Base-by-base conservation (phyloP, 2,113 vertebrate species). In the Ahaetulla prasina region DNA sequence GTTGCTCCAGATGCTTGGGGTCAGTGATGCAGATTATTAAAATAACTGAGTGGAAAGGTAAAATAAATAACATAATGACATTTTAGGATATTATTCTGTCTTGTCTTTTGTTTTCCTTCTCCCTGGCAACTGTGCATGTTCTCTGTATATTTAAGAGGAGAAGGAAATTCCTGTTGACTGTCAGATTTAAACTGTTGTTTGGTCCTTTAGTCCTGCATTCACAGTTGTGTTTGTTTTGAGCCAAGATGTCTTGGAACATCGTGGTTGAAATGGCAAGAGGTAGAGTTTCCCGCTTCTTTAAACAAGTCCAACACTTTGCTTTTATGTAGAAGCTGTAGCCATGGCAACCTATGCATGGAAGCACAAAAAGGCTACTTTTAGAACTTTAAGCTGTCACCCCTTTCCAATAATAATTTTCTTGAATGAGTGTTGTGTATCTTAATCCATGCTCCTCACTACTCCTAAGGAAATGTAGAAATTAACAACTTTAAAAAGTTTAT, bases 201-300 rank as follows among this genome's bases (percentile, higher is more conserved):
- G 22, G 88, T 54, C 49, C 52, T 84, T 55, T 35, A 49, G 45
- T 12, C 43, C 50, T 63, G 25, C 39, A 89, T 50, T 52, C 80
- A 87, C 54, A 89, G 89, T 63, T n/a, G 63, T 18, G 85, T 91
- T 85, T 84, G 86, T 49, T 50, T 84, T 88, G 35, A 91, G 88
- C 89, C 63, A 93, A 88, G 52, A 88, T 63, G 85, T 92, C 89
- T 90, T 95, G 84, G 94, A 95, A 92, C 88, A 94, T 50, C 90
- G 57, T 86, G 50, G 53, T 91, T 92, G 88, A 94, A 96, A 94
- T 91, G 86, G 50, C 27, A 93, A 88, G 47, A 90, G 45, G 91
- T 63, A 94, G 85, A 49, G 47, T 93, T 60, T 91, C 2, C 5
- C n/a, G 54, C 18, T 54, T 27, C 54, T 87, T 68, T 50, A 39